Evolutionary conservation across 2,888 invertebrate species (phyloP).

Genomic region (Synanthedon andrenaeformis): DNA sequence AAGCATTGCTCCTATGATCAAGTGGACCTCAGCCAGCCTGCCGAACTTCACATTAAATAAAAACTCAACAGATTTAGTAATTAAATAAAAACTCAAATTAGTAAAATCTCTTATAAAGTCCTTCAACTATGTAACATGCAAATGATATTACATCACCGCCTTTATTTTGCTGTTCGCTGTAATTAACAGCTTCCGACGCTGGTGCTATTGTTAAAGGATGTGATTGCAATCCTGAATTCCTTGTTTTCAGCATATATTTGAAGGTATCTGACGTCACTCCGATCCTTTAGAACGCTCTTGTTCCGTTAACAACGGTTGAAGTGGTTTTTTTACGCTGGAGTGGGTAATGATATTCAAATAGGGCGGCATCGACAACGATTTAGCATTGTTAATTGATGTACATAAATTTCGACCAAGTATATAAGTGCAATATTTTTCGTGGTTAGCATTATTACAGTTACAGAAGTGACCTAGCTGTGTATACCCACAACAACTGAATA

Average conservation of each 20-base stretch:
- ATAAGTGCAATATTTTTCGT: conserved; percentile 49
- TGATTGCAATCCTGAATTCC: conserved; percentile 18
- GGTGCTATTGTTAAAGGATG: conserved; percentile 9
- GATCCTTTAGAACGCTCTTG: neutral
- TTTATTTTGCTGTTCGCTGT: neutral
- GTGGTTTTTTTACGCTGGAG: conserved; percentile 21
- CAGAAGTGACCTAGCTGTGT: conserved; percentile 34
- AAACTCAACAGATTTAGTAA: no score
- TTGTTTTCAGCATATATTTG: conserved; percentile 1
- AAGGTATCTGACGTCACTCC: neutral
- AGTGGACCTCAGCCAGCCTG: no score
- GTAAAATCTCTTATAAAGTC: no score
- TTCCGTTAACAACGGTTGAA: neutral
- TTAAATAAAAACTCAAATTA: no score
- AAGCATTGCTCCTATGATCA: no score
- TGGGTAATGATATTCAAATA: conserved; percentile 43
- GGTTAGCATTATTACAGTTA: conserved; percentile 37
- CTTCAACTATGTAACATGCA: neutral
- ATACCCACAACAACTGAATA: conserved; percentile 20
- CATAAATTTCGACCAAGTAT: conserved; percentile 59
- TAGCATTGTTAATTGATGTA: conserved; percentile 63
- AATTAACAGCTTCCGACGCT: neutral
- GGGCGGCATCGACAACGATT: conserved; percentile 41
- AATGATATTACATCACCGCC: neutral
- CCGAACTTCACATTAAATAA: no score